Conservation (phyloP, 2,113 vertebrate genomes). For the Semnornis frantzii region DNA sequence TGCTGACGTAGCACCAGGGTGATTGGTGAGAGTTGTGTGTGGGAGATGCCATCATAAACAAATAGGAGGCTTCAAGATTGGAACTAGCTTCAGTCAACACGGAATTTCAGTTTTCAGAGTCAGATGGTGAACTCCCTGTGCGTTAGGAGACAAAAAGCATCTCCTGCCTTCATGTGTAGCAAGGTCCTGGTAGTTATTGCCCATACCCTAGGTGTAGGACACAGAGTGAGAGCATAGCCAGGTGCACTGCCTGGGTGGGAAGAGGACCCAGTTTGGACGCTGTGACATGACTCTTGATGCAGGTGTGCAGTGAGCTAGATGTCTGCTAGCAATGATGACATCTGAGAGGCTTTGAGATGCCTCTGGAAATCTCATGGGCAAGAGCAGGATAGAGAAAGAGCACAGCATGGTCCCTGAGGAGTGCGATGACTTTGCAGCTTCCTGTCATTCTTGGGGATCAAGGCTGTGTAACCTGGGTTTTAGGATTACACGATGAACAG, state of each 20-base stretch:
- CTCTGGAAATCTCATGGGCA: not conserved
- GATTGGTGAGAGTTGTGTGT: rapidly evolving
- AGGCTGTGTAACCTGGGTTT: not conserved
- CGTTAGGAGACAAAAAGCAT: not conserved
- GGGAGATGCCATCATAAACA: not conserved
- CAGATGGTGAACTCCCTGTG: not conserved
- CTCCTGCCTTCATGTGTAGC: not conserved
- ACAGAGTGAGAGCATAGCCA: rapidly evolving
- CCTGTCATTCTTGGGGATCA: rapidly evolving
- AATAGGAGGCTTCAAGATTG: not conserved
- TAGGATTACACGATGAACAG: not conserved
- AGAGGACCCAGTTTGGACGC: not conserved
- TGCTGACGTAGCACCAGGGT: rapidly evolving
- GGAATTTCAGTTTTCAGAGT: not conserved
- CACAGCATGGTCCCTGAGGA: rapidly evolving
- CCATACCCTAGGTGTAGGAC: not conserved
- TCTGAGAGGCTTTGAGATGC: not conserved
- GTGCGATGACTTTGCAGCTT: not conserved
- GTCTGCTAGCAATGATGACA: not conserved
- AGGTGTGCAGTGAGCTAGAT: not conserved
- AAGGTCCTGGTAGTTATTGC: not conserved
- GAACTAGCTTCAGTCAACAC: not conserved
- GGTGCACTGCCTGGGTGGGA: not conserved
- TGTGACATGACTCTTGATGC: rapidly evolving
- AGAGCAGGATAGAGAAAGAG: not conserved